Evolutionary conservation across 2,113 vertebrate species (phyloP).

Genomic region (Macaca fascicularis): DNA sequence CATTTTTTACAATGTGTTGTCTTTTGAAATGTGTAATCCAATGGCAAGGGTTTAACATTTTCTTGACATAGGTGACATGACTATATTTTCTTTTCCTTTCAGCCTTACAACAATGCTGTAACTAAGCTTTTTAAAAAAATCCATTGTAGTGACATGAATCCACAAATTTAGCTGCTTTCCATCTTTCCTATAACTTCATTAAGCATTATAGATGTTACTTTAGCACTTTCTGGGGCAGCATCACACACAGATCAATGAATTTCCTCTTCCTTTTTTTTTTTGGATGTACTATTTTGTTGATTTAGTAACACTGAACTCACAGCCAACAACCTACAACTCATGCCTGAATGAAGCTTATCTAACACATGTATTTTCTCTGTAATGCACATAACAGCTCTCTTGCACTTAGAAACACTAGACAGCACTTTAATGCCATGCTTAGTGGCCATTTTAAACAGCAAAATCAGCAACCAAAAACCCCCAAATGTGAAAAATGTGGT

Average conservation of each 20-base stretch:
- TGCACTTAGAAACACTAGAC: neutral
- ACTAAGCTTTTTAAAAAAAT: neutral
- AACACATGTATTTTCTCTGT: neutral
- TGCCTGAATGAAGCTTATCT: neutral
- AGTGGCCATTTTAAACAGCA: neutral
- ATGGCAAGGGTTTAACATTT: neutral
- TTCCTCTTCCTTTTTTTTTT: neutral
- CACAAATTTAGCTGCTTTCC: neutral
- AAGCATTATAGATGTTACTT: neutral
- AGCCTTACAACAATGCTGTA: neutral
- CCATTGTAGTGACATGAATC: neutral
- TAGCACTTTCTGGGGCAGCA: neutral
- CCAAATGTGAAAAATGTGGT: neutral
- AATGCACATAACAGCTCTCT: neutral
- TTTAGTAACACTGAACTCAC: neutral
- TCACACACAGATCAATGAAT: neutral
- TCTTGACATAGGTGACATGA: neutral
- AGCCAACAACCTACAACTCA: neutral
- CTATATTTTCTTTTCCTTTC: neutral
- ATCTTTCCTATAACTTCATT: neutral
- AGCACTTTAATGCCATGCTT: neutral
- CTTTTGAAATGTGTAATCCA: neutral
- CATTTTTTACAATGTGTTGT: neutral
- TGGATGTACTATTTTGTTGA: neutral
- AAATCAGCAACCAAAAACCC: neutral